Percentiles rank a stretch among this genome's conserved stretches.
phyloP scores from a whole-genome alignment of 2,888 invertebrate species.

The Tetragnatha montana region DNA sequence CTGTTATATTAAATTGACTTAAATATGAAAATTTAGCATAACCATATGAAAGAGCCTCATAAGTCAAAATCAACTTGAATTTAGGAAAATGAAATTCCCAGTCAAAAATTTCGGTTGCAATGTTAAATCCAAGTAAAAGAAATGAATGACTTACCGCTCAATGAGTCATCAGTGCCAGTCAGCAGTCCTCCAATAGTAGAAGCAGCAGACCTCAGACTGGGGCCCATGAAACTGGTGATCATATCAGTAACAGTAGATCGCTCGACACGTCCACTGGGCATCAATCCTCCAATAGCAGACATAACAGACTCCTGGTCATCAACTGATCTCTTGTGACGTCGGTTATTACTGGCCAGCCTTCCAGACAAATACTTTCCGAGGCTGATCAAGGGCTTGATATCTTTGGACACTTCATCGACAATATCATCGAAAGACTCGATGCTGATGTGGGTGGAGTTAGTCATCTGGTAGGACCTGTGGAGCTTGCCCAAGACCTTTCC shows the following conservation, averaged over 20 bases:
- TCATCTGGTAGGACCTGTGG: constrained; percentile 25
- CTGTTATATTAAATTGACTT: too few species aligned
- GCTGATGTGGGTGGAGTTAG: constrained; percentile 40
- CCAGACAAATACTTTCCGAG: constrained; percentile 2
- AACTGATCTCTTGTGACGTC: too few species aligned
- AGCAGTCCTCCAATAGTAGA: not conserved
- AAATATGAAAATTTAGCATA: too few species aligned
- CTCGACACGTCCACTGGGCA: not conserved
- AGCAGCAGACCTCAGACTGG: not conserved
- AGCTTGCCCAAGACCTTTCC: not conserved
- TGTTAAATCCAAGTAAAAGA: too few species aligned
- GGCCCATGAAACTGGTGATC: not conserved
- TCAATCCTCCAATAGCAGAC: too few species aligned
- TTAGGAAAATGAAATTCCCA: too few species aligned
- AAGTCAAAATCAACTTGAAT: too few species aligned
- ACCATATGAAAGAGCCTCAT: too few species aligned
- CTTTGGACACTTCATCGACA: constrained; percentile 1
- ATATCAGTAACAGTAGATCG: not conserved
- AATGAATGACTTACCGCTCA: not conserved
- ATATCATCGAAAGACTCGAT: constrained; percentile 38
- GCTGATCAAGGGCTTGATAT: not conserved
- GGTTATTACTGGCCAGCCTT: not conserved
- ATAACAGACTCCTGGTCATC: too few species aligned
- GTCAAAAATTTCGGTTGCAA: too few species aligned
- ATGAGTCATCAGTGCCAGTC: not conserved